Conservation (phyloP, 2,797 vertebrate genomes). For the Rhincodon typus region DNA sequence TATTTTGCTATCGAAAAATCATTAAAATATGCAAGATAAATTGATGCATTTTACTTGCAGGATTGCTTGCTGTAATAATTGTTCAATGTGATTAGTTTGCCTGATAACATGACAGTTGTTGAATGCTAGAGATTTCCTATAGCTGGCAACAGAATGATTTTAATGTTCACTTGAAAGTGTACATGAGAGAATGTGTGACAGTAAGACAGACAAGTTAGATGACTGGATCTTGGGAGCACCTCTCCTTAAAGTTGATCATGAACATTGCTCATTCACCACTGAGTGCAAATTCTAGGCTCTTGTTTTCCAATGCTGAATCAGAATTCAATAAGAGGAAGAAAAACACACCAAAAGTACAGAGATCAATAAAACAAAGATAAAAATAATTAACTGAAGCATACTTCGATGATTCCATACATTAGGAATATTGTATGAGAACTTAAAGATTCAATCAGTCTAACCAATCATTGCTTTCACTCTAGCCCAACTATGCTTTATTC, state of each 20-base stretch:
- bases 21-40: too few species aligned
- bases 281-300: neutral
- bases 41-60: neutral
- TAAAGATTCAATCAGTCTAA: neutral
- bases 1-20: neutral
- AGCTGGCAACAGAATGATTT: neutral
- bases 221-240: neutral
- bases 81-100: neutral
- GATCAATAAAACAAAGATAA: neutral
- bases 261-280: too few species aligned
- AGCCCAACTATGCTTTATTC: neutral
- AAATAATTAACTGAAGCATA: neutral
- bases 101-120: neutral
- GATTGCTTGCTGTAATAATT: neutral
- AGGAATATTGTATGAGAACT: neutral
- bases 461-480: neutral
- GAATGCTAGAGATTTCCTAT: neutral
- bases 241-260: neutral
- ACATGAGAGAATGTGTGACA: neutral
- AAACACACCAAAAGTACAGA: neutral
- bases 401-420: neutral
- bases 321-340: neutral
- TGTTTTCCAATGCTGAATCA: neutral
- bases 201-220: too few species aligned
- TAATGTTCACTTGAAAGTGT: neutral